phyloP scores from a whole-genome alignment of 2,113 vertebrate species.

The Thamnaconus septentrionalis region DNA sequence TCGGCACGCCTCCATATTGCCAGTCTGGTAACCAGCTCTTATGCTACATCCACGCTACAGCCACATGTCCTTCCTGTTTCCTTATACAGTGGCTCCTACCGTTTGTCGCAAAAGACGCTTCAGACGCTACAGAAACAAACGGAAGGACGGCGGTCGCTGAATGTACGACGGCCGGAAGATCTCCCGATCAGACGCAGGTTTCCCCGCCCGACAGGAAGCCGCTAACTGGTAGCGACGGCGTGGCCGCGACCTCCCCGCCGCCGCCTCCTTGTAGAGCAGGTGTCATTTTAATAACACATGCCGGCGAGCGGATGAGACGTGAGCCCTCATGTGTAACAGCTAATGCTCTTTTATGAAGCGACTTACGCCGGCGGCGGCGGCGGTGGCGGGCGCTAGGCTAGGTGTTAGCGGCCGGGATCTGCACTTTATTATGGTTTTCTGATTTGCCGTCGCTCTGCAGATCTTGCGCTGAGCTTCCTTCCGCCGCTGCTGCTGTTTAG shows the following conservation, averaged over 20 bases:
- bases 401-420: constrained; percentile 87
- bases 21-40: no score
- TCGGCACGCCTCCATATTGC: no score
- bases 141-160: no score
- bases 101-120: no score
- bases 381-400: constrained; percentile 39
- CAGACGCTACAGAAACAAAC: no score
- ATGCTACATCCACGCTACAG: no score
- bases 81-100: no score
- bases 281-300: constrained; percentile 97
- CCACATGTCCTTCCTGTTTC: no score
- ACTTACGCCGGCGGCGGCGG: constrained; percentile 32
- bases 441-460: constrained; percentile 85
- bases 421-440: constrained; percentile 95
- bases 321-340: constrained; percentile 87
- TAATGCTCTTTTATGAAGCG: constrained; percentile 98
- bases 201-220: constrained; percentile 29
- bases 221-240: constrained; percentile 82
- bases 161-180: no score
- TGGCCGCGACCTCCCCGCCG: constrained; percentile 82
- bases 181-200: no score
- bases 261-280: constrained; percentile 88
- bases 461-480: constrained; percentile 61
- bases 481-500: constrained; percentile 9
- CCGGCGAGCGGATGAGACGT: constrained; percentile 91